A percentile compares a stretch with the other conserved stretches of the same genome.
Evolutionary conservation across 2,113 vertebrate genomes (phyloP).

Genomic region (Corydoras maculifer): DNA sequence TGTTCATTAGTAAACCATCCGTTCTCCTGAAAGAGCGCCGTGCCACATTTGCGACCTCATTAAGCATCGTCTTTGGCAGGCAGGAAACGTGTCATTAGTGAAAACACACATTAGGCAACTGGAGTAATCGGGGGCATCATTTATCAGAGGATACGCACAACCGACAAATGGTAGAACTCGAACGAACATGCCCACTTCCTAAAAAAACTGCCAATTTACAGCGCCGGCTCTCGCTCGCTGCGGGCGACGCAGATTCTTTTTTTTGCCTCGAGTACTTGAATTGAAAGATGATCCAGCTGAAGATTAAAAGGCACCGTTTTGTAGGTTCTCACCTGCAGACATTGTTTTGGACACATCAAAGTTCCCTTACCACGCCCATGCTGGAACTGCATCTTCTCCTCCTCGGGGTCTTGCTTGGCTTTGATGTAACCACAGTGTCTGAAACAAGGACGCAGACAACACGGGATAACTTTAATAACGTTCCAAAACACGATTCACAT

Average conservation of each 20-base stretch:
- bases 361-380: slow-evolving; percentile 65
- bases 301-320: not conserved
- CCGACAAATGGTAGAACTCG: slow-evolving; percentile 20
- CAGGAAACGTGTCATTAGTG: slow-evolving; percentile 44
- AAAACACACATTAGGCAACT: slow-evolving; percentile 48
- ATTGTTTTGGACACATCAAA: not conserved
- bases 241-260: not conserved
- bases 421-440: slow-evolving; percentile 79
- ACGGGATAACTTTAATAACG: not conserved
- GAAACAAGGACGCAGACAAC: slow-evolving; percentile 31
- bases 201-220: slow-evolving; percentile 9
- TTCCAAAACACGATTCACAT: too few species aligned
- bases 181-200: slow-evolving; percentile 19
- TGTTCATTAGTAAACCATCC: slow-evolving; percentile 37
- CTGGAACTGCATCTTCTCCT: slow-evolving; percentile 79
- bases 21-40: slow-evolving; percentile 38
- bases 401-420: slow-evolving; percentile 76
- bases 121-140: slow-evolving; percentile 37
- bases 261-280: too few species aligned
- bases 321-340: not conserved
- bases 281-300: not conserved
- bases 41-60: slow-evolving; percentile 42
- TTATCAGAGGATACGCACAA: slow-evolving; percentile 30
- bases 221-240: not conserved
- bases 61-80: slow-evolving; percentile 43